Conservation (phyloP, 2,888 invertebrate genomes). For the Phytoseiulus persimilis region DNA sequence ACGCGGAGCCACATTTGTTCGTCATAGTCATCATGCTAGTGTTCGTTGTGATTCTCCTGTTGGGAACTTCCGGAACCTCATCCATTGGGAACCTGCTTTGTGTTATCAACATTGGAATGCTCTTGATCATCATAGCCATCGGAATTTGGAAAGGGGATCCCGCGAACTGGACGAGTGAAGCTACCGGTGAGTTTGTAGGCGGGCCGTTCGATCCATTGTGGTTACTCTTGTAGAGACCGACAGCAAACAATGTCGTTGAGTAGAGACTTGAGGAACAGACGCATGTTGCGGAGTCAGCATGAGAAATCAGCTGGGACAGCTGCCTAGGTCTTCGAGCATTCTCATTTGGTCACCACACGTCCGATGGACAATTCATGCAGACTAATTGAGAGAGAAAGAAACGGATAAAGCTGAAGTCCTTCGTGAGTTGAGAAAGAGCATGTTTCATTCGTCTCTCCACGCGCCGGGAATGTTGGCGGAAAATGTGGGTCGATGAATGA, state of each 20-base stretch:
- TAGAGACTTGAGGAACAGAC: too few species aligned
- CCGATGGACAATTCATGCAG: too few species aligned
- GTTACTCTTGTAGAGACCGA: background rate
- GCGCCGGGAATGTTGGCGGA: too few species aligned
- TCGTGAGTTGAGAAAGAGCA: too few species aligned
- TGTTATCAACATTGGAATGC: slow-evolving; percentile 64
- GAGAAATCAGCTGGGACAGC: too few species aligned
- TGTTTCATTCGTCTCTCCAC: too few species aligned
- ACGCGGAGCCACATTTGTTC: slow-evolving; percentile 44
- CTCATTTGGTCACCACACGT: too few species aligned
- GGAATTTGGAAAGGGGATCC: slow-evolving; percentile 75
- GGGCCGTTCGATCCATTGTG: background rate
- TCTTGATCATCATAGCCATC: slow-evolving; percentile 66
- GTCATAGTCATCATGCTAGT: slow-evolving; percentile 43
- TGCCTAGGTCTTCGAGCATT: too few species aligned
- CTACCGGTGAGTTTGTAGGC: slow-evolving; percentile 49
- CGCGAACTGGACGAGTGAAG: slow-evolving; percentile 63
- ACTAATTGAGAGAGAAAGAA: too few species aligned
- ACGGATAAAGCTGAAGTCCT: too few species aligned
- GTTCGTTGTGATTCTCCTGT: slow-evolving; percentile 43
- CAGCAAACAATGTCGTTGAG: background rate
- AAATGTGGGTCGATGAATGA: too few species aligned
- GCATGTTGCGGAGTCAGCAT: too few species aligned
- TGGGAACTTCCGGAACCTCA: slow-evolving; percentile 54
- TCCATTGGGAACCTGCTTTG: slow-evolving; percentile 78